Conservation (phyloP, 2,113 vertebrate genomes). For the Sinocyclocheilus rhinocerous region DNA sequence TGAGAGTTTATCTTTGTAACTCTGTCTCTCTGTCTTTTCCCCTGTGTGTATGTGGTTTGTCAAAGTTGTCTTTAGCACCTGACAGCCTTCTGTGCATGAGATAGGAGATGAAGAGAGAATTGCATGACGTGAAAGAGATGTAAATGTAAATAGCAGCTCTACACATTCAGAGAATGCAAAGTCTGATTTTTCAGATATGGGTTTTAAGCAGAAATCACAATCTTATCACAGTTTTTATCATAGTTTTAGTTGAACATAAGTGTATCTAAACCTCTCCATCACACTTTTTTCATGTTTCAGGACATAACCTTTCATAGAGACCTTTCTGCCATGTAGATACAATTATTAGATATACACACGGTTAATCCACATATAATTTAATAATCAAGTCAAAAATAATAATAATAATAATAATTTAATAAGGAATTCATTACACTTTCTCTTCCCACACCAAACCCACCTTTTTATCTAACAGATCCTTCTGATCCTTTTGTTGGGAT, state of each 20-base stretch:
- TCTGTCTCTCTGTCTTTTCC: not conserved
- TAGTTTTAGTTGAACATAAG: not conserved
- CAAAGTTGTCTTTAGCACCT: not conserved
- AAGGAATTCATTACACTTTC: not conserved
- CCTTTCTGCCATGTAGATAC: not conserved
- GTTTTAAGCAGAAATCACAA: not conserved
- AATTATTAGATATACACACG: not conserved
- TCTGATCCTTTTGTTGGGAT: not conserved
- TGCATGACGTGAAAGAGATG: not conserved
- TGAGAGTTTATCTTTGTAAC: not conserved
- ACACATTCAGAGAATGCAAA: not conserved
- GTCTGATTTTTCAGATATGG: not conserved
- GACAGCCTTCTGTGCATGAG: conserved; percentile 1
- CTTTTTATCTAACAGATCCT: not conserved
- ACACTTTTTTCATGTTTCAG: not conserved
- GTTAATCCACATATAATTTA: not conserved
- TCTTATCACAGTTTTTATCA: not conserved
- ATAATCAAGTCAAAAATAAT: not conserved
- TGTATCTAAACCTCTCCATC: not conserved
- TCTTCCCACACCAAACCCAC: not conserved
- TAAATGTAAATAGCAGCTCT: not conserved
- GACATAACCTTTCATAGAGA: not conserved
- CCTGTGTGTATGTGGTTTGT: not conserved
- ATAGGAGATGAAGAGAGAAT: not conserved
- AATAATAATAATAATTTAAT: not conserved